Evolutionary conservation across 2,797 vertebrate genomes (phyloP).

Genomic region (Eremophila alpestris): DNA sequence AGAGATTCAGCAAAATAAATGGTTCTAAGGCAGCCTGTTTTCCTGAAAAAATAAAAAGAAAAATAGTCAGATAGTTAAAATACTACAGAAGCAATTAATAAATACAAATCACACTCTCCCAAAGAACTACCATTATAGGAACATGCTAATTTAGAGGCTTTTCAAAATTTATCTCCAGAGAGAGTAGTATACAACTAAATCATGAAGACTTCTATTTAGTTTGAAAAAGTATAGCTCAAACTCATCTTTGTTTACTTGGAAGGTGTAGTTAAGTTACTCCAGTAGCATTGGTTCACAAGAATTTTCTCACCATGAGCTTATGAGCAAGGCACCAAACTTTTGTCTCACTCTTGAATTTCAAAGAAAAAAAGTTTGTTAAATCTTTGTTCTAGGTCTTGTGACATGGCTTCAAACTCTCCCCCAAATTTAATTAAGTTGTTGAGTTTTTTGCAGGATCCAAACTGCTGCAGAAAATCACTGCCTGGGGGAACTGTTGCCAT

Average conservation of each 20-base stretch:
- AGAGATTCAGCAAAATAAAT: constrained; percentile 84
- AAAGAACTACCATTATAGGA: neutral
- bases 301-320: neutral
- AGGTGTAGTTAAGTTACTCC: neutral
- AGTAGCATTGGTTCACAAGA: neutral
- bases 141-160: neutral
- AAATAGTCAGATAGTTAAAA: neutral
- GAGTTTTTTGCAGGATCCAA: neutral
- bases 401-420: neutral
- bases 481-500: neutral
- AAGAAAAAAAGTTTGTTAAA: neutral
- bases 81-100: neutral
- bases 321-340: neutral
- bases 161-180: neutral
- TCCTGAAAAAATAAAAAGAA: constrained; percentile 71
- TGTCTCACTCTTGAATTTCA: neutral
- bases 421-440: neutral
- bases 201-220: neutral
- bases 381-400: neutral
- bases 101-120: neutral
- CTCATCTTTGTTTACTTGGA: neutral
- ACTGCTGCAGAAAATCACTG: neutral
- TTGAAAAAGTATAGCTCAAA: neutral
- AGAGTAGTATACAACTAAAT: neutral
- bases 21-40: constrained; percentile 84